Base-by-base conservation (phyloP, 1,140 invertebrate genomes). In the Asobara japonica region DNA sequence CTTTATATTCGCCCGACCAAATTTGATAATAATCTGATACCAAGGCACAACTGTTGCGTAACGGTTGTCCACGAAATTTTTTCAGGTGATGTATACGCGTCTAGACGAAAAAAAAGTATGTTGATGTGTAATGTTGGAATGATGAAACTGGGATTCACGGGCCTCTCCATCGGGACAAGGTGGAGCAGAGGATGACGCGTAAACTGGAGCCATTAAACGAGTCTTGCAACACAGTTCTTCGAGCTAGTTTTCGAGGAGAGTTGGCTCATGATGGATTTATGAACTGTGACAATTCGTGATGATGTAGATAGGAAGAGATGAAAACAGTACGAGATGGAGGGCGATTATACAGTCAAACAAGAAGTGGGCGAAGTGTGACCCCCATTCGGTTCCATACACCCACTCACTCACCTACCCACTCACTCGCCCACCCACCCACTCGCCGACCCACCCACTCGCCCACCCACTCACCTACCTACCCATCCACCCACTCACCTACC, bases 121-220 rank as follows among this genome's bases (percentile, higher is more conserved):
- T 18, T 13, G 22, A 56, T 56, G 51, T 27, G 4, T n/a, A 8
- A 5, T 56, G 22, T 56, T 18, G 51, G 13, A 56, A 56, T 56
- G 5, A 5, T 51, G 45, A 5, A 36, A 36, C 31, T 5, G 45
- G 20, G 45, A 51, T 16, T 56, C n/a, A 8, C n/a, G n/a, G n/a
- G 41, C 18, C 51, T 18, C 51, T 56, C 18, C 22, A 27, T 56
- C 20, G 13, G 51, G 51, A 27, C 25, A 22, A 56, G 22, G 51
- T 25, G 51, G 48, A 4, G 41, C 41, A 45, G 48, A 68, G 38
- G 29, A n/a, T n/a, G n/a, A n/a, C n/a, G n/a, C n/a, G n/a, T n/a
- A 22, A 71, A 69, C 69, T 76, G 48, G 74, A 20, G 56, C 74
- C 71, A 77, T 78, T 76, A 77, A 77, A 77, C 74, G 70, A 33